Conservation (phyloP, 2,888 invertebrate genomes). For the Lasioglossum vierecki region DNA sequence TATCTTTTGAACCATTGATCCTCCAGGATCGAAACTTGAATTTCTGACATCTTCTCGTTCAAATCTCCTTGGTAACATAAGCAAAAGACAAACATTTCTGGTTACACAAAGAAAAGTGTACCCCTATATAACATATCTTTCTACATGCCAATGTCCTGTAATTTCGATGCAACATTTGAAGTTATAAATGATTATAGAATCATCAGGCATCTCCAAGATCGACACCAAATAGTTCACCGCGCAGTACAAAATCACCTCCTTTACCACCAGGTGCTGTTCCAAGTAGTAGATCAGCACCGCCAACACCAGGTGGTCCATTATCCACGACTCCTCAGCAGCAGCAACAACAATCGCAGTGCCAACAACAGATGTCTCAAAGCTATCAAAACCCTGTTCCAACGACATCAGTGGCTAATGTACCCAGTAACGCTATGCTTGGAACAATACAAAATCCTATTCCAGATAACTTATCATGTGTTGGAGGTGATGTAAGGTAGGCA, state of each 20-base stretch:
- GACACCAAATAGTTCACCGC: constrained; percentile 94
- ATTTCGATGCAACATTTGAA: not conserved
- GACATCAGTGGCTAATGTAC: constrained; percentile 76
- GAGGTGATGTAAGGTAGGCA: constrained; percentile 86
- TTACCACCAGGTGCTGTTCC: constrained; percentile 86
- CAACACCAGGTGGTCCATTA: constrained; percentile 84
- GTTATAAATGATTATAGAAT: constrained; percentile 85
- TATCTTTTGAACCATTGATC: too few species aligned
- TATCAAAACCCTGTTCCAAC: constrained; percentile 80
- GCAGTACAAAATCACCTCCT: constrained; percentile 94
- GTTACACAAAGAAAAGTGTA: too few species aligned
- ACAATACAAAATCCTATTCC: constrained; percentile 82
- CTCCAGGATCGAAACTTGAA: too few species aligned
- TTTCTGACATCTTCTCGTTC: too few species aligned
- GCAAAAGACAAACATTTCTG: too few species aligned
- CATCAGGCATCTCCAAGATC: constrained; percentile 94
- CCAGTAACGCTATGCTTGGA: constrained; percentile 78
- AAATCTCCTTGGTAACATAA: too few species aligned
- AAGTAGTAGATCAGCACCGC: constrained; percentile 84
- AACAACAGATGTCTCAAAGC: constrained; percentile 81
- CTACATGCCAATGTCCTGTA: not conserved
- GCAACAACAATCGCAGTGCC: constrained; percentile 73
- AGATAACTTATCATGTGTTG: constrained; percentile 86
- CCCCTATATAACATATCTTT: not conserved
- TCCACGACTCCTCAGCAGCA: constrained; percentile 78